Conservation (phyloP, 2,888 invertebrate genomes). For the Trimorus sp. region DNA sequence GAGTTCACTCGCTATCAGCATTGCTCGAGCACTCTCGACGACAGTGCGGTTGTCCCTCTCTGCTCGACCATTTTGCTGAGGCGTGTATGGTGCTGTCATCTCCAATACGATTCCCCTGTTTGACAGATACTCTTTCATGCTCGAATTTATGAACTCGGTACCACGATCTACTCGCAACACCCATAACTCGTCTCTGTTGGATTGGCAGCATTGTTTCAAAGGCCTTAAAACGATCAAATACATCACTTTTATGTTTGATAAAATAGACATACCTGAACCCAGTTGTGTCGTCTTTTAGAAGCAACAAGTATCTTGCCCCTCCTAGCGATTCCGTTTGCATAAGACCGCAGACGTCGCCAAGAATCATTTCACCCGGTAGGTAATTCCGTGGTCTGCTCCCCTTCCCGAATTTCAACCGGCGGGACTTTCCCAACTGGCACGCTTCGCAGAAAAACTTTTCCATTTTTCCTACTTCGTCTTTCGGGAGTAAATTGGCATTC, state of each 20-base stretch:
- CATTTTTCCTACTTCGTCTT: background rate
- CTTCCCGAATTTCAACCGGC: background rate
- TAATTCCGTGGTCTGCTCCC: background rate
- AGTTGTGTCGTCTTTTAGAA: slow-evolving; percentile 19
- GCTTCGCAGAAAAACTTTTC: slow-evolving; percentile 47
- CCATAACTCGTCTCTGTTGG: background rate
- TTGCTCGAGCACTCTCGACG: slow-evolving; percentile 48
- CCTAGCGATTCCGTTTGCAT: slow-evolving; percentile 56
- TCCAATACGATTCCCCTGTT: slow-evolving; percentile 18
- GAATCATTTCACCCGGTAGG: slow-evolving; percentile 47
- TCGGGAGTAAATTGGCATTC: background rate
- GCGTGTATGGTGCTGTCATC: slow-evolving; percentile 36
- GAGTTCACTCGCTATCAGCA: slow-evolving; percentile 14
- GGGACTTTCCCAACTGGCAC: slow-evolving; percentile 43
- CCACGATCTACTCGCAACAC: slow-evolving; percentile 64
- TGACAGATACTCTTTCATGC: slow-evolving; percentile 1
- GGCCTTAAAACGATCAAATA: slow-evolving; percentile 54
- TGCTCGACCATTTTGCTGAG: slow-evolving; percentile 41
- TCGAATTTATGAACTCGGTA: slow-evolving; percentile 9
- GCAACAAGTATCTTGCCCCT: slow-evolving; percentile 26
- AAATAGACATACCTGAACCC: slow-evolving; percentile 54
- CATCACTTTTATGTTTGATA: slow-evolving; percentile 58
- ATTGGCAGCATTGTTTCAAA: slow-evolving; percentile 37
- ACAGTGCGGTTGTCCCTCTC: slow-evolving; percentile 53
- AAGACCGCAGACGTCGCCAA: slow-evolving; percentile 59